Evolutionary conservation across 2,113 vertebrate genomes (phyloP).

Genomic region (Ginglymostoma cirratum): DNA sequence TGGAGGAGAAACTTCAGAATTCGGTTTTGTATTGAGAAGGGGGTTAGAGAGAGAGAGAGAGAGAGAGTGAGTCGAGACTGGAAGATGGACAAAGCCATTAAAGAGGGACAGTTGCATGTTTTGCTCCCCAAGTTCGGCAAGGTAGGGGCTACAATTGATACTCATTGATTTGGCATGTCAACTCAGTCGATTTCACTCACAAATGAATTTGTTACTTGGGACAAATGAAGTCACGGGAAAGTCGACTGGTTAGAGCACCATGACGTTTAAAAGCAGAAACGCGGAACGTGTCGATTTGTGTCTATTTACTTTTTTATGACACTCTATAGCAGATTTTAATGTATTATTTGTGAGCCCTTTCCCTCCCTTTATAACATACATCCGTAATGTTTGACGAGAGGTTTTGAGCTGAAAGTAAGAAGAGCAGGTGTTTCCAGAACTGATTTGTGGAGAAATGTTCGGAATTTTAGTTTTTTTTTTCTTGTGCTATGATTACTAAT

Average conservation of each 20-base stretch:
- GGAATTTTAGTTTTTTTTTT: neutral
- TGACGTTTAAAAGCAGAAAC: no score
- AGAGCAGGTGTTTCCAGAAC: neutral
- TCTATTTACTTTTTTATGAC: neutral
- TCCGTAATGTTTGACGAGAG: neutral
- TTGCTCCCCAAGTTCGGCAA: neutral
- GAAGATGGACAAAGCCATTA: neutral
- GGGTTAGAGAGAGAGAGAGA: neutral
- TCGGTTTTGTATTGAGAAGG: neutral
- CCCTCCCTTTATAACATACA: neutral
- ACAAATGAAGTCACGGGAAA: neutral
- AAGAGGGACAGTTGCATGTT: neutral
- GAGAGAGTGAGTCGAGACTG: neutral
- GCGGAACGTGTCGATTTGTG: neutral
- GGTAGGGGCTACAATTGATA: neutral
- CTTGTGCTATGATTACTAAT: neutral
- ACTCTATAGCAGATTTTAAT: neutral
- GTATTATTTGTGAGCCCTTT: neutral
- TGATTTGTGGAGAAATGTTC: neutral
- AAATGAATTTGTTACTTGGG: neutral
- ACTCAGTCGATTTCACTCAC: neutral
- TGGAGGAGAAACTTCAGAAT: neutral
- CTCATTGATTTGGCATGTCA: neutral
- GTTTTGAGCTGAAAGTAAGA: neutral
- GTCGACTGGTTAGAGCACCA: neutral